Conservation (phyloP, 2,113 vertebrate species). For the Phrynosoma platyrhinos region DNA sequence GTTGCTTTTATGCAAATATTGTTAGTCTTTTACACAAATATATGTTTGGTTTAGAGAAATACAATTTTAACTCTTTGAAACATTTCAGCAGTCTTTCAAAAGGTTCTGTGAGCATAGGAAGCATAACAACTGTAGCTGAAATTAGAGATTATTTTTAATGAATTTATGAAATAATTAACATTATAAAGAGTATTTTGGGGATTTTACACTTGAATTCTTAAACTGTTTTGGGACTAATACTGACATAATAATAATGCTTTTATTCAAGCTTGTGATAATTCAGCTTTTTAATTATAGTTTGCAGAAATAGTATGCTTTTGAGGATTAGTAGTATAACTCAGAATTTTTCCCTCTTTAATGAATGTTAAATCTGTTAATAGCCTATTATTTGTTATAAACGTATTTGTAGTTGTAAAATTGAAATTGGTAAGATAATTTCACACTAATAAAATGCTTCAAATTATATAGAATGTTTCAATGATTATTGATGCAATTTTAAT, state of each 20-base stretch:
- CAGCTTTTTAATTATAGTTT: conserved; percentile 7
- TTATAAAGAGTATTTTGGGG: conserved; percentile 1
- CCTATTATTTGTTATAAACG: neutral
- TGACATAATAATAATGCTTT: neutral
- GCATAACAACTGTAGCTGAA: neutral
- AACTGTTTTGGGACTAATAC: neutral
- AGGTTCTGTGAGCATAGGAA: neutral
- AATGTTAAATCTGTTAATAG: conserved; percentile 1
- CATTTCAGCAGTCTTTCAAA: neutral
- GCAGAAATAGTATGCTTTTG: conserved; percentile 10
- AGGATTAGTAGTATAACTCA: neutral
- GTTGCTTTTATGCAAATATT: neutral
- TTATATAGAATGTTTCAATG: neutral
- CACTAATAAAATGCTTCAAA: neutral
- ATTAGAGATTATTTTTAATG: neutral
- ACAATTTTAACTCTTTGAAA: neutral
- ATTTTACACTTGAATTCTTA: conserved; percentile 13
- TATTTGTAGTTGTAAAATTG: neutral
- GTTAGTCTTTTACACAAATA: neutral
- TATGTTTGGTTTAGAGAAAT: neutral
- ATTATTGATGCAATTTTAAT: neutral
- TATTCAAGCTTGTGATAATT: neutral
- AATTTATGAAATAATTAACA: neutral
- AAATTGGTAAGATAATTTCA: neutral
- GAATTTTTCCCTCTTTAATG: neutral